phyloP scores from a whole-genome alignment of 2,113 vertebrate species.

The Caranx melampygus region DNA sequence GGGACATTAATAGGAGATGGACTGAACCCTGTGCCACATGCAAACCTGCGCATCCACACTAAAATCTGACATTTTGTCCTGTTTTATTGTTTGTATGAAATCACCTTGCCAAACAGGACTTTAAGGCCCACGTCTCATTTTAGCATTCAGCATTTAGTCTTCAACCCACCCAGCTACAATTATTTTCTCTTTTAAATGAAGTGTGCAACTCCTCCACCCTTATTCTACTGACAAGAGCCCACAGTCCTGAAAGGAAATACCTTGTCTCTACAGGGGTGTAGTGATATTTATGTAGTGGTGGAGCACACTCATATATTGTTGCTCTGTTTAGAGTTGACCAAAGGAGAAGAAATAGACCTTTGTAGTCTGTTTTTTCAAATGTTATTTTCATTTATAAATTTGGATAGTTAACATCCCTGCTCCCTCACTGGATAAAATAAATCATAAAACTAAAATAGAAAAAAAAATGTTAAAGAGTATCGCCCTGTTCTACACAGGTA shows the following conservation, averaged over 20 bases:
- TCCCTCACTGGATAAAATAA: too few relatives aligned
- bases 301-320: not conserved
- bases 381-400: not conserved
- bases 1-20: not conserved
- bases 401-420: not conserved
- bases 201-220: not conserved
- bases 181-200: constrained; percentile 7
- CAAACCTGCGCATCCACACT: not conserved
- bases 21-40: not conserved
- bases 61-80: not conserved
- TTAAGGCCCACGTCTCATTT: not conserved
- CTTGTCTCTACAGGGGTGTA: not conserved
- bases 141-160: not conserved
- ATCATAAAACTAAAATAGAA: too few relatives aligned
- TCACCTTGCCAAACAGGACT: not conserved
- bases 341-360: not conserved
- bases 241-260: not conserved
- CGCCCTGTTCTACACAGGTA: too few relatives aligned
- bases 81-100: not conserved
- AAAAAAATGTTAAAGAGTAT: not conserved
- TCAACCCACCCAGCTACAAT: not conserved
- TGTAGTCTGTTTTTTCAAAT: not conserved
- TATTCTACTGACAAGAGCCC: not conserved
- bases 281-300: not conserved
- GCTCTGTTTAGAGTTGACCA: not conserved